Evolutionary conservation across 2,888 invertebrate genomes (phyloP).

Genomic region (Xylota segnis): DNA sequence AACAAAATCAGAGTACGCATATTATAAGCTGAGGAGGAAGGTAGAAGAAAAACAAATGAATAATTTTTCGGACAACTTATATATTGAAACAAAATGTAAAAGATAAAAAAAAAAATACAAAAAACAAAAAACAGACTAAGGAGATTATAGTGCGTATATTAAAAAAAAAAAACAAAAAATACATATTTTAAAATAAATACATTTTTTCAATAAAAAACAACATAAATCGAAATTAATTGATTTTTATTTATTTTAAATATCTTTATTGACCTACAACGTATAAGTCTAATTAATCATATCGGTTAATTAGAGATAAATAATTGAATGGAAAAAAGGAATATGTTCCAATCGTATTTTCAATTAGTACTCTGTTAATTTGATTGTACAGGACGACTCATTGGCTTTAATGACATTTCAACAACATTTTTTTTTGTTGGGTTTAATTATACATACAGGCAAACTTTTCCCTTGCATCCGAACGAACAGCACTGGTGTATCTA

Average conservation of each 20-base stretch:
- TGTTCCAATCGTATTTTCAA: too few relatives aligned
- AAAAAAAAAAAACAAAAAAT: constrained; percentile 62
- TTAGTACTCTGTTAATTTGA: too few relatives aligned
- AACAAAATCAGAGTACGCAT: constrained; percentile 73
- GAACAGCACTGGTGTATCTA: too few relatives aligned
- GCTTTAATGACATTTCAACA: too few relatives aligned
- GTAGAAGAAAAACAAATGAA: constrained; percentile 41
- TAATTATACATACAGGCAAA: too few relatives aligned
- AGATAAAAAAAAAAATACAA: constrained; percentile 41
- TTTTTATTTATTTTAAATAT: neutral
- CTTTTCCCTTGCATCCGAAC: too few relatives aligned
- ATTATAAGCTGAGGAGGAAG: constrained; percentile 56
- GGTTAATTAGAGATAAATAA: too few relatives aligned
- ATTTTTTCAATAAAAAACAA: constrained; percentile 78
- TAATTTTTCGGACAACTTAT: constrained; percentile 74
- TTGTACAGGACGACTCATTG: too few relatives aligned
- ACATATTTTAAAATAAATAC: constrained; percentile 78
- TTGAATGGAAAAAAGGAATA: too few relatives aligned
- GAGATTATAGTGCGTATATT: constrained; percentile 72
- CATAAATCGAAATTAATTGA: constrained; percentile 37
- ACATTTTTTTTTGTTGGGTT: too few relatives aligned
- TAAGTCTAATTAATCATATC: too few relatives aligned
- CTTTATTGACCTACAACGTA: too few relatives aligned
- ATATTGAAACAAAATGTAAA: constrained; percentile 74
- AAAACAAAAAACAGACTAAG: constrained; percentile 64